These are phyloP conservation scores for Syrista parreyssii DNA, from an alignment of 2,888 invertebrate species.

Conservation along the genomic window DNA sequence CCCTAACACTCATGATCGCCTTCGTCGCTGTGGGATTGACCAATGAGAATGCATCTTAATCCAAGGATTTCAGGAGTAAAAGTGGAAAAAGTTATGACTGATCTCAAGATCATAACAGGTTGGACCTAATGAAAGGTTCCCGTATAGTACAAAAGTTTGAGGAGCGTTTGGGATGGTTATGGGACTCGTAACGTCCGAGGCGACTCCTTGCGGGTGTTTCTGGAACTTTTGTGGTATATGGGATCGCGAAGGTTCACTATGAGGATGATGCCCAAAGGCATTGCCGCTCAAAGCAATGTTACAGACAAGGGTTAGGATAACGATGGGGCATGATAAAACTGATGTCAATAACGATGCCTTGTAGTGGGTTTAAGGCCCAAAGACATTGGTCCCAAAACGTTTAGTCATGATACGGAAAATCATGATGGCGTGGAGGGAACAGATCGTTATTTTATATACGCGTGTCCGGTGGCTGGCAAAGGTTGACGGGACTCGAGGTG, in stretches of 20 bases:
- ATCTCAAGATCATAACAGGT: neutral
- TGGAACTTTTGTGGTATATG: neutral
- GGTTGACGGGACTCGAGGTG: neutral
- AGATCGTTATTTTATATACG: slow-evolving; percentile 27
- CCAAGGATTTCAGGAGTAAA: neutral
- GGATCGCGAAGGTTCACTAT: neutral
- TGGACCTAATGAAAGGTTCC: neutral
- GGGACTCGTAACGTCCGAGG: no score
- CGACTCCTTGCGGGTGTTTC: neutral
- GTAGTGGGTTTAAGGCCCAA: neutral
- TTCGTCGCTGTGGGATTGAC: slow-evolving; percentile 21
- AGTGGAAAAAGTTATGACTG: neutral
- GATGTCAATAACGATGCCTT: neutral
- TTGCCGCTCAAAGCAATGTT: neutral
- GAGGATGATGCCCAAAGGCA: neutral
- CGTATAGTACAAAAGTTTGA: neutral
- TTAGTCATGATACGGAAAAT: slow-evolving; percentile 5
- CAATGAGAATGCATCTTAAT: slow-evolving; percentile 4
- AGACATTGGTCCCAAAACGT: neutral
- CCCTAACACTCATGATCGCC: slow-evolving; percentile 38
- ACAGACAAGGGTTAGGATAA: neutral
- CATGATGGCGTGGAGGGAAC: slow-evolving; percentile 47
- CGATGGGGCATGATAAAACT: neutral
- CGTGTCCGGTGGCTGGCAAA: neutral
- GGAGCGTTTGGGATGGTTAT: neutral